Evolutionary conservation across 2,888 invertebrate species (phyloP), one percentile per base, ranked within the genome.

Genomic region (Galerucella calmariensis): DNA sequence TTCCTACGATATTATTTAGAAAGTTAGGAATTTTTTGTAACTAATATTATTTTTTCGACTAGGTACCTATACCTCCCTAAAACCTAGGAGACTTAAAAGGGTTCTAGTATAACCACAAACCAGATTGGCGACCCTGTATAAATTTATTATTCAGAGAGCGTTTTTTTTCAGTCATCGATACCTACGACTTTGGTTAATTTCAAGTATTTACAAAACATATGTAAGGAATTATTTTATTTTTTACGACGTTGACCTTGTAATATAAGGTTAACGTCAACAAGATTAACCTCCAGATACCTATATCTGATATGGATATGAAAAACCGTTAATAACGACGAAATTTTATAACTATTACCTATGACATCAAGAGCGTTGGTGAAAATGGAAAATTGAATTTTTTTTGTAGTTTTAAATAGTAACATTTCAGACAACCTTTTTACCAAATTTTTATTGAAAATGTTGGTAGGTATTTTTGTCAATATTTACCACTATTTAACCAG

Each of bases 121-220:
- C 2, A 8, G 8, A 46, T n/a, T 53, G 16, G 12, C 20, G 56
- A 56, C 56, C 56, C 16, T 56, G 56, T 56, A 56, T 56, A 20
- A 0, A 56, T 56, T 20, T 20, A 56, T 20, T 56, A 56, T 56
- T 56, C 20, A 16, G 20, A 20, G 8, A 16, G 16, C 56, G 16
- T 20, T 56, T 48, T 20, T 20, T 8, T 20, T 56, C 20, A 20
- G 20, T 56, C 20, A 56, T 56, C 56, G 10, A 10, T 56, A n/a
- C n/a, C n/a, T n/a, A 20, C 16, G 56, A 56, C 20, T 16, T 56
- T 56, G 56, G 20, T 20, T 16, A 56, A 8, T 16, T 16, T 16
- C 9, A 56, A 56, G 56, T 56, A 56, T 56, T 56, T 56, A 56
- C 56, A 56, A 56, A 56, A 20, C 56, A 56, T 56, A 56, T 16